phyloP scores from a whole-genome alignment of 2,888 invertebrate genomes.

The Acleris literana region DNA sequence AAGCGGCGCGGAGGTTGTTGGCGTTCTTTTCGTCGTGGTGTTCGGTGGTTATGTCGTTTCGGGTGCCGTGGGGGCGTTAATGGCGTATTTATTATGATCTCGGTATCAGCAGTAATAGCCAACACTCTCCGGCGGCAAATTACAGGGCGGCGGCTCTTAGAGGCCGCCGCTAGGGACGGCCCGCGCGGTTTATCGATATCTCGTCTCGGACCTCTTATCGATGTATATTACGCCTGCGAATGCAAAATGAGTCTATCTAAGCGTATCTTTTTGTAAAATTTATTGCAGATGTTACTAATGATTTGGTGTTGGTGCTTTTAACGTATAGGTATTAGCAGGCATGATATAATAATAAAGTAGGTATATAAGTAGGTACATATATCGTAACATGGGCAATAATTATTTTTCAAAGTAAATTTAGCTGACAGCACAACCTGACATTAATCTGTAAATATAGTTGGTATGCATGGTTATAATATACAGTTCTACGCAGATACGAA shows the following conservation, averaged over 20 bases:
- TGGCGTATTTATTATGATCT: conserved; percentile 84
- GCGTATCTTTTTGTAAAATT: conserved; percentile 17
- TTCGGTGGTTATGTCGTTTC: conserved; percentile 73
- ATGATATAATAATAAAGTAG: too few species aligned
- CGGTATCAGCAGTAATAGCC: conserved; percentile 82
- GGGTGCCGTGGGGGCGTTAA: conserved; percentile 82
- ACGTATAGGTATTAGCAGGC: background rate
- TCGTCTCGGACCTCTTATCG: conserved; percentile 60
- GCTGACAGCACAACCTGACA: too few species aligned
- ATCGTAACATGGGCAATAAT: background rate
- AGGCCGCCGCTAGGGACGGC: conserved; percentile 67
- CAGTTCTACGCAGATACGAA: conserved; percentile 12
- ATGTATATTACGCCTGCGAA: conserved; percentile 56
- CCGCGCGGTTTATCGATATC: conserved; percentile 69
- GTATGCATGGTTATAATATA: conserved; percentile 2
- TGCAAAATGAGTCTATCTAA: conserved; percentile 55
- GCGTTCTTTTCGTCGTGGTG: conserved; percentile 37
- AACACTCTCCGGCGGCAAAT: conserved; percentile 82
- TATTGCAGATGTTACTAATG: conserved; percentile 19
- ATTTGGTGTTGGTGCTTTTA: conserved; percentile 5
- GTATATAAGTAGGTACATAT: background rate
- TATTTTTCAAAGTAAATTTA: background rate
- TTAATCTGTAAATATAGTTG: background rate
- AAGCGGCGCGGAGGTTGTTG: conserved; percentile 37
- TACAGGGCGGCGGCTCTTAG: conserved; percentile 80